A percentile compares a stretch with the other conserved stretches of the same genome.
Conservation (phyloP, 2,113 vertebrate genomes). For the Corapipo altera region DNA sequence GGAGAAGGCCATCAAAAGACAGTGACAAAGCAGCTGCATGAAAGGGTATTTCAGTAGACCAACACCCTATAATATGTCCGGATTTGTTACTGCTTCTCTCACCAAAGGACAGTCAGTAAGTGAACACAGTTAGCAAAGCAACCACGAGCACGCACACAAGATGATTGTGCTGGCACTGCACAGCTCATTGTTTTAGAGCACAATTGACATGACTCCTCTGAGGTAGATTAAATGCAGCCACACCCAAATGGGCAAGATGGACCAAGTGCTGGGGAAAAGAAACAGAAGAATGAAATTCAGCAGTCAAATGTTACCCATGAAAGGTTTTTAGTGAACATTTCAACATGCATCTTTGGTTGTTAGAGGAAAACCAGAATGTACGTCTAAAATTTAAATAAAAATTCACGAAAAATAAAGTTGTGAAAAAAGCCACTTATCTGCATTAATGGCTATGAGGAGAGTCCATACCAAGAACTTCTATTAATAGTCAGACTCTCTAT, state of each 20-base stretch:
- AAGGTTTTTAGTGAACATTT: neutral
- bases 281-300: neutral
- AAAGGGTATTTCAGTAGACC: neutral
- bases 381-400: neutral
- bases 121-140: neutral
- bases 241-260: neutral
- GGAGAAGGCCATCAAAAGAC: neutral
- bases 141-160: neutral
- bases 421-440: neutral
- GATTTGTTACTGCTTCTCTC: neutral
- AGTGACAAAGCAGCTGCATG: neutral
- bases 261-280: neutral
- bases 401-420: neutral
- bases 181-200: neutral
- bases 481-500: neutral
- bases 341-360: neutral
- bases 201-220: neutral
- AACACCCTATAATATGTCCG: neutral
- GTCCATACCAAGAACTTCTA: neutral
- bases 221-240: conserved; percentile 1
- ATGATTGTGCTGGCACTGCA: neutral
- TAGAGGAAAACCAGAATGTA: neutral
- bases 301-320: neutral
- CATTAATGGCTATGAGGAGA: neutral
- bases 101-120: neutral